These are phyloP conservation scores for Hanleya hanleyi DNA, from an alignment of 2,888 invertebrate genomes.

Conservation along the genomic window DNA sequence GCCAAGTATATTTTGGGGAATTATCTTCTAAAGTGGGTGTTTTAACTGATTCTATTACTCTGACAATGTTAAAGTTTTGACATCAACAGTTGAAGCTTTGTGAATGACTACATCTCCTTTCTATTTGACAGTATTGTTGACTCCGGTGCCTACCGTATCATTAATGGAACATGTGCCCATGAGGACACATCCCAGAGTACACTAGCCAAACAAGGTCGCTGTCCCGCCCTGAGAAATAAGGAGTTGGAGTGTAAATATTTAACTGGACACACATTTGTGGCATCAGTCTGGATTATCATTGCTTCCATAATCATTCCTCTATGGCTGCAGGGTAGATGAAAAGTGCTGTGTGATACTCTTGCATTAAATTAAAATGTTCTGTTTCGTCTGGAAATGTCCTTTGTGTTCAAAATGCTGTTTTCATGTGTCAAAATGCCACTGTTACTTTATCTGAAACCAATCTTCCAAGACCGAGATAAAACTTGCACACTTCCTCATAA, in stretches of 20 bases:
- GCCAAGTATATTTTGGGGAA: too few relatives aligned
- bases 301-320: background rate
- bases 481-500: too few relatives aligned
- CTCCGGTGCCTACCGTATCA: constrained; percentile 73
- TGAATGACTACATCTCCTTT: too few relatives aligned
- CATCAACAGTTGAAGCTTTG: too few relatives aligned
- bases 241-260: constrained; percentile 54
- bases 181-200: constrained; percentile 64
- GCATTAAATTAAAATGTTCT: too few relatives aligned
- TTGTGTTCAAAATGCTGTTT: too few relatives aligned
- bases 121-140: constrained; percentile 71
- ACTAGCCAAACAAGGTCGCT: constrained; percentile 66
- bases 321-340: too few relatives aligned
- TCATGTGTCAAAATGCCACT: too few relatives aligned
- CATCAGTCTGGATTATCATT: background rate
- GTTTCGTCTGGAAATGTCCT: too few relatives aligned
- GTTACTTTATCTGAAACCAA: too few relatives aligned
- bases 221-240: constrained; percentile 67
- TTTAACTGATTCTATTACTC: background rate
- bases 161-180: constrained; percentile 74
- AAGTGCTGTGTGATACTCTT: too few relatives aligned
- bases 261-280: constrained; percentile 22
- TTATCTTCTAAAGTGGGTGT: background rate
- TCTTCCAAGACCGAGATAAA: too few relatives aligned
- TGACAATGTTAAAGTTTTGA: background rate